phyloP scores from a whole-genome alignment of 2,797 vertebrate genomes.

The Botia almorhae region DNA sequence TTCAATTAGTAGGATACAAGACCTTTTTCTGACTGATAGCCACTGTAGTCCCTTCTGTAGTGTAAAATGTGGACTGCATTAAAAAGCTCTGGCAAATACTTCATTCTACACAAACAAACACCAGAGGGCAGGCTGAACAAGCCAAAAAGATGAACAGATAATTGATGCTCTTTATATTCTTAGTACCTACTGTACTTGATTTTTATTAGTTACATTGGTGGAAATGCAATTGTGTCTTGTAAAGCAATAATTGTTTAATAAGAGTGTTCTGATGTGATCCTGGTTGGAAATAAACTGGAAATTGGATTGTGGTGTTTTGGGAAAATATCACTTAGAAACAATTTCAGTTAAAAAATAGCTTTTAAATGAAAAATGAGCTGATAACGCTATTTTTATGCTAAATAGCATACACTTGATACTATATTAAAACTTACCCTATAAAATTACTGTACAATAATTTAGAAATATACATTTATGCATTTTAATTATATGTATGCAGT shows the following conservation, averaged over 20 bases:
- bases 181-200: background rate
- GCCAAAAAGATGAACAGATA: background rate
- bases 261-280: background rate
- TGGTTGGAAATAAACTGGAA: background rate
- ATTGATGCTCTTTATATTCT: background rate
- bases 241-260: background rate
- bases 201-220: background rate
- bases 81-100: background rate
- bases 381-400: background rate
- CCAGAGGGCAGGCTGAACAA: slow-evolving; percentile 49
- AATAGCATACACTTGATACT: background rate
- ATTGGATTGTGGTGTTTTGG: background rate
- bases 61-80: background rate
- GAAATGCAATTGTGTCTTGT: background rate
- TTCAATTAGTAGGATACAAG: background rate
- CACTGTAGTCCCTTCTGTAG: background rate
- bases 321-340: background rate
- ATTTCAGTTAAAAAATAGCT: background rate
- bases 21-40: background rate
- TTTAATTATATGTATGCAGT: no score
- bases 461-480: background rate
- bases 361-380: no score
- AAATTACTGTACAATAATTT: no score
- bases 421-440: no score
- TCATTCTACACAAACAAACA: background rate